Base-by-base conservation (phyloP, 2,113 vertebrate genomes). In the Pollachius pollachius region DNA sequence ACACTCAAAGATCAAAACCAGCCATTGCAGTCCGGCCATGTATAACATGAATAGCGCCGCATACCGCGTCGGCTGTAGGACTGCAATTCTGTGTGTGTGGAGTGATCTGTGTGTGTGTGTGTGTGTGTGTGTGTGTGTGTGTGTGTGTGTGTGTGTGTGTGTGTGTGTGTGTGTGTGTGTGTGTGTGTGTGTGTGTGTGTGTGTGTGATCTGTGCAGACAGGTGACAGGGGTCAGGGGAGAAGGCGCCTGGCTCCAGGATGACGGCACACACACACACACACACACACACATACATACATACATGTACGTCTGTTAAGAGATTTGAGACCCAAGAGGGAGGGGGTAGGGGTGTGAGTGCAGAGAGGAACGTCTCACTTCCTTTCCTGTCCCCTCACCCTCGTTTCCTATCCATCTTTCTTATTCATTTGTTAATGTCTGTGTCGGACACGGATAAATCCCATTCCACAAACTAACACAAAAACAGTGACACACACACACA, bases 191-290 rank as follows among this genome's bases (percentile, higher is more conserved):
- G 37, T 41, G 37, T 72, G 56, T 80, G 72, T 63, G 68, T 62
- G 12, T 78, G 77, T 72, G 70, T 73, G 82, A 90, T 89, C 80
- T 83, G 70, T 81, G 81, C 12, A 68, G 89, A 90, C 90, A 87
- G 90, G 89, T 91, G 85, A 89, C 52, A 0, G 77, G 79, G 84
- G 86, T 81, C 81, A 89, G 74, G 78, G 75, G 73, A 80, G 80
- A 72, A 76, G 71, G 77, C 68, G 79, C 72, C 67, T 76, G 84
- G 81, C 82, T 84, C 79, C 79, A 85, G 78, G 83, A 80, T 83
- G 81, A 85, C 82, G 68, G 71, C 78, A 75, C 70, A 21, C 76
- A 76, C 41, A 78, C 75, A 67, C 67, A 61, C 59, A 27, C 19
- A 62, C 63, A 4, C 56, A 65, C 63, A 4, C 78, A 75, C 70